Base-by-base conservation (phyloP, 2,797 vertebrate species). In the Trachops cirrhosus region DNA sequence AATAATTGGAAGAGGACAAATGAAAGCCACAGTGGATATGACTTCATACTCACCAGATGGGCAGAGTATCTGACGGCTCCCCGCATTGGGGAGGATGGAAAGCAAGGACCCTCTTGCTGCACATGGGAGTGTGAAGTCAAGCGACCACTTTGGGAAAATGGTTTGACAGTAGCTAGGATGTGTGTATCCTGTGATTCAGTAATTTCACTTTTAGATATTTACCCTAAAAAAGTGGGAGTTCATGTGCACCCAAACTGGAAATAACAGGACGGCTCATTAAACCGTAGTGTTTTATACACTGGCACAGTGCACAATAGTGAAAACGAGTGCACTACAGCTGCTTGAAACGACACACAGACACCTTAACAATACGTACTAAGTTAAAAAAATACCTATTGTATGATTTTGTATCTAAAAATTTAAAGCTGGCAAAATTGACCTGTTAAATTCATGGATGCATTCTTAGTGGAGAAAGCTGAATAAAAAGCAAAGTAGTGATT, bases 331-430 rank as follows among this genome's bases (percentile, higher is more conserved):
- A 57, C 73, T 41, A 37, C 26, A 37, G 15, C 62, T 6, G 18
- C 9, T 2, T 50, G 9, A 7, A 32, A 59, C 26, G 16, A 22
- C 32, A 44, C 68, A 37, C 24, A 44, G 22, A 21, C 21, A 24
- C 29, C 67, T 67, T 79, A 34, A 54, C 78, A 73, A 54, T 8
- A 29, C 9, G n/a, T 12, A n/a, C 9, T 44, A 26, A 67, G 50
- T 21, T 19, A 16, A 10, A 57, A 54, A 46, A 67, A 67, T 44
- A 44, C 11, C 22, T 32, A 11, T 2, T 5, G 2, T 80, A 26
- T 75, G n/a, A 52, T 85, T 95, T 74, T 79, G 5, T 19, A 41
- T 54, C 39, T 85, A 48, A 73, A 82, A 62, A 74, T 59, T 77
- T 84, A 54, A 94, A 39, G 70, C 18, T 48, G 41, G 19, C 32